Percentiles rank a stretch among this genome's conserved stretches.
These are phyloP conservation scores for Fragum fragum DNA, from an alignment of 2,888 invertebrate genomes.

Conservation along the genomic window DNA sequence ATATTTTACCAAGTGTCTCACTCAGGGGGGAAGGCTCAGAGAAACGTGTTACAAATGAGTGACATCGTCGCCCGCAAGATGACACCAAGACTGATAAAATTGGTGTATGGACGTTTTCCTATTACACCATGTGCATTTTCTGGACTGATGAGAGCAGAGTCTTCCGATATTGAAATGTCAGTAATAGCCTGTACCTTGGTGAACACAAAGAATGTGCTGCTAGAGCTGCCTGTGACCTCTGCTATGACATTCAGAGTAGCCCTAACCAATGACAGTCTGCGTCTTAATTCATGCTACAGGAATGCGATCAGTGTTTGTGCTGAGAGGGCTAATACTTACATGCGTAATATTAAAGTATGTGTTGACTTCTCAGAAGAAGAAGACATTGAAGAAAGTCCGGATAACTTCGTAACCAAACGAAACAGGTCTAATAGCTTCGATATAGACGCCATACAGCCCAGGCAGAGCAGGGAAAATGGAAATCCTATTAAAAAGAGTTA, in stretches of 20 bases:
- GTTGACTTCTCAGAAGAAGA: constrained; percentile 62
- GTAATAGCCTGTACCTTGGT: constrained; percentile 79
- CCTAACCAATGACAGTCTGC: constrained; percentile 63
- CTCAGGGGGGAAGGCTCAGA: constrained; percentile 59
- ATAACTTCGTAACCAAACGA: neutral
- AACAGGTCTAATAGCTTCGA: constrained; percentile 19
- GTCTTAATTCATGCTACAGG: constrained; percentile 68
- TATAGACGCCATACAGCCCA: constrained; percentile 5
- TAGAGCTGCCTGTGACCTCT: constrained; percentile 78
- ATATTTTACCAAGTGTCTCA: constrained; percentile 76
- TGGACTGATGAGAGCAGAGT: constrained; percentile 76
- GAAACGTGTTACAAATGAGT: constrained; percentile 75
- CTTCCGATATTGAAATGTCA: constrained; percentile 73
- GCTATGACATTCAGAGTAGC: constrained; percentile 75
- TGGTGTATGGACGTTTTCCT: constrained; percentile 80
- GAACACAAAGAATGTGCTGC: constrained; percentile 76
- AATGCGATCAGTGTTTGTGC: constrained; percentile 74
- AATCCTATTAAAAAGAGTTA: constrained; percentile 22
- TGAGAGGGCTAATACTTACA: constrained; percentile 75
- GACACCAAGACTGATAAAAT: constrained; percentile 77
- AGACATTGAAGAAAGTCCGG: constrained; percentile 2
- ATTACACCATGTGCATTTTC: constrained; percentile 80
- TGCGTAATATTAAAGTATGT: constrained; percentile 80
- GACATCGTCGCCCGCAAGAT: constrained; percentile 73
- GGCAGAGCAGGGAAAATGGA: neutral